Evolutionary conservation across 1,140 invertebrate species (phyloP).

Genomic region (Tetragonula clypearis): DNA sequence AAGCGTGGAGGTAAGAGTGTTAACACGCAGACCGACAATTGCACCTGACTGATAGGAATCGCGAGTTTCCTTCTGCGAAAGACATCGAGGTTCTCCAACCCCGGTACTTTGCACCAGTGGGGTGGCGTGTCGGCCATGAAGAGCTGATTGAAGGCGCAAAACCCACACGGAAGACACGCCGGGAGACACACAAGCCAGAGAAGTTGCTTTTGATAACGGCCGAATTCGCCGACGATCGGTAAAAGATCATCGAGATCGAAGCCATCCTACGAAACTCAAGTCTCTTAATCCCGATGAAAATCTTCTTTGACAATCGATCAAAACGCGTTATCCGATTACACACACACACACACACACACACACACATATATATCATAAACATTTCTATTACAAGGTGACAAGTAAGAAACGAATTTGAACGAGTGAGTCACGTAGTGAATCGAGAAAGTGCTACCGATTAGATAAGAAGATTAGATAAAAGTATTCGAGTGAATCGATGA

Average conservation of each 20-base stretch:
- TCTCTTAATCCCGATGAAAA: not conserved
- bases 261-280: conserved; percentile 78
- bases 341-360: too few relatives aligned
- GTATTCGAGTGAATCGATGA: not conserved
- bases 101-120: conserved; percentile 90
- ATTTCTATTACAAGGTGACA: not conserved
- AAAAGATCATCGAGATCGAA: conserved; percentile 92
- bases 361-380: not conserved
- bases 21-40: conserved; percentile 26
- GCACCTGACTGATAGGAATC: conserved; percentile 83
- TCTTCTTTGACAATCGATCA: not conserved
- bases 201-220: conserved; percentile 92
- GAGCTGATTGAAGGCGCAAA: conserved; percentile 94
- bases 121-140: conserved; percentile 92
- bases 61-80: conserved; percentile 85
- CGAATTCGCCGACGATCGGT: conserved; percentile 93
- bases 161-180: conserved; percentile 93
- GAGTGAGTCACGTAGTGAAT: not conserved
- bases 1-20: too few relatives aligned
- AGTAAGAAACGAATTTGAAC: not conserved
- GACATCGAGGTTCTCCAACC: conserved; percentile 81
- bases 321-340: too few relatives aligned
- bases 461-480: too few relatives aligned
- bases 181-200: conserved; percentile 93
- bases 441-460: not conserved